phyloP scores from a whole-genome alignment of 2,888 invertebrate genomes.

The Tetropium fuscum region DNA sequence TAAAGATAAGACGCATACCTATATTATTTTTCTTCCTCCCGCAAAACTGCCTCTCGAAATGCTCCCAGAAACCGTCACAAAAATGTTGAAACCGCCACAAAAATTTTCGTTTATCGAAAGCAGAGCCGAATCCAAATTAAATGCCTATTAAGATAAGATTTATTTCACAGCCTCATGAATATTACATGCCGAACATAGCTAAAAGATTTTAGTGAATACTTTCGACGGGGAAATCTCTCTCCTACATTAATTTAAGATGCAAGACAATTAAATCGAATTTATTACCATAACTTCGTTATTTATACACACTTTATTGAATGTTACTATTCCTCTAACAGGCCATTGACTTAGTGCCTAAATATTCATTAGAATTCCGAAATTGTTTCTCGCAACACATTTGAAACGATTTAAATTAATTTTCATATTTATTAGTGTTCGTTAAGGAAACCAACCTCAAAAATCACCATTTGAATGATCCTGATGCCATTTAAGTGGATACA shows the following conservation, averaged over 20 bases:
- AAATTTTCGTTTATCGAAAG: constrained; percentile 27
- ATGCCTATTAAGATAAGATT: constrained; percentile 44
- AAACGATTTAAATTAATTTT: no score
- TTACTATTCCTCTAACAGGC: constrained; percentile 21
- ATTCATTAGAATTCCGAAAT: constrained; percentile 20
- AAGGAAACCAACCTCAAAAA: no score
- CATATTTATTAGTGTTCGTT: no score
- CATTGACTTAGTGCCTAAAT: constrained; percentile 23
- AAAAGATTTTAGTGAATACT: constrained; percentile 18
- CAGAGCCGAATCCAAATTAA: constrained; percentile 35
- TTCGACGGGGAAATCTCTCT: constrained; percentile 15
- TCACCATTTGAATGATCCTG: no score
- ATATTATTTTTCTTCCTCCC: no score
- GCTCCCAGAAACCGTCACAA: no score
- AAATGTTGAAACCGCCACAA: constrained; percentile 14
- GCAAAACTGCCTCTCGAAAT: no score
- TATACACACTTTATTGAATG: constrained; percentile 20
- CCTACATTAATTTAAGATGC: constrained; percentile 23
- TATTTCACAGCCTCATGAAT: constrained; percentile 32
- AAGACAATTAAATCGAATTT: constrained; percentile 26
- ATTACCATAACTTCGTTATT: constrained; percentile 28
- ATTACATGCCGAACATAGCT: constrained; percentile 28
- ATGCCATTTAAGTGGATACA: no score
- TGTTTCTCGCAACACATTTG: no score
- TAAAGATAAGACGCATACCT: no score